Conservation (phyloP, 2,113 vertebrate species). For the Emydura subglobosa region DNA sequence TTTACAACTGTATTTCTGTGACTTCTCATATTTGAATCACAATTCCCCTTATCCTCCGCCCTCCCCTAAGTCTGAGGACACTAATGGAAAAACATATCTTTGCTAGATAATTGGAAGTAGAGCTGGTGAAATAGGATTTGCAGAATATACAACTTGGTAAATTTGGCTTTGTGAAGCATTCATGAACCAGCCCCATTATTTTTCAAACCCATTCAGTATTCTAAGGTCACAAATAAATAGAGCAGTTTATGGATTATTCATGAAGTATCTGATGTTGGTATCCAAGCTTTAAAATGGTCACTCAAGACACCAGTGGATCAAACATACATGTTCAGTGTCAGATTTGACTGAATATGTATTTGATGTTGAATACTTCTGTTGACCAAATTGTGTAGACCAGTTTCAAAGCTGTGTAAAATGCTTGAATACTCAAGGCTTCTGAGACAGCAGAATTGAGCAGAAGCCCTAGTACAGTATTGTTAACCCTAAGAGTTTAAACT, state of each 20-base stretch:
- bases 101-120: neutral
- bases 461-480: neutral
- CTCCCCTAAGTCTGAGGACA: neutral
- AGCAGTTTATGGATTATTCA: neutral
- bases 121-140: neutral
- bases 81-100: fast-evolving
- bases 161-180: neutral
- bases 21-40: neutral
- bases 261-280: neutral
- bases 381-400: constrained; percentile 3
- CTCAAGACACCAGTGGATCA: neutral
- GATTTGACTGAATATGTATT: neutral
- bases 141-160: neutral
- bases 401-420: neutral
- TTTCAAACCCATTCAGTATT: neutral
- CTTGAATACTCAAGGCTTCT: neutral
- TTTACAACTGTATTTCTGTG: neutral
- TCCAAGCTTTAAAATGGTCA: neutral
- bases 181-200: neutral
- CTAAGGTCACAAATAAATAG: neutral
- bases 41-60: neutral
- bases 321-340: neutral
- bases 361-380: neutral
- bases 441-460: neutral
- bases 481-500: neutral